These are phyloP conservation scores for Varanus komodoensis DNA, from an alignment of 2,113 vertebrate genomes.

Conservation along the genomic window DNA sequence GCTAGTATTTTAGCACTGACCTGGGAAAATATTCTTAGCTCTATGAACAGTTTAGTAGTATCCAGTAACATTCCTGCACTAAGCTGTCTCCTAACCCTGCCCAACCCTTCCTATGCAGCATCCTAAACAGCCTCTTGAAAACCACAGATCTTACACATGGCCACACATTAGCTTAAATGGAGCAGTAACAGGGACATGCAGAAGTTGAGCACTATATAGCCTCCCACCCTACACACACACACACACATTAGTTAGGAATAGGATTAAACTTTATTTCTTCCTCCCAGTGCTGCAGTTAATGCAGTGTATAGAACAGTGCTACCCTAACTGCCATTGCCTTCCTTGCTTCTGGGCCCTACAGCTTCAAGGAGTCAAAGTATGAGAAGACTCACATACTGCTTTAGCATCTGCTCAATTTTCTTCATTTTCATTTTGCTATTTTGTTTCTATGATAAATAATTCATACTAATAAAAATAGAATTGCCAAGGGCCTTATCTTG, in stretches of 20 bases:
- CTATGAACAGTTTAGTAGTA: neutral
- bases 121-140: neutral
- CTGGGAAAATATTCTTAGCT: neutral
- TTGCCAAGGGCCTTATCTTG: neutral
- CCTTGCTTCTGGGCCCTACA: neutral
- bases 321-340: neutral
- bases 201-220: neutral
- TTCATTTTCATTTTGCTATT: neutral
- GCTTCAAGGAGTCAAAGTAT: neutral
- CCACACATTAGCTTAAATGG: neutral
- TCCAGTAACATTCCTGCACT: neutral
- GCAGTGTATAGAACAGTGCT: neutral
- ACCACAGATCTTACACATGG: neutral
- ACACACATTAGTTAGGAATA: neutral
- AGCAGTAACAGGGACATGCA: no score
- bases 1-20: neutral
- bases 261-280: neutral
- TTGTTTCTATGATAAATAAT: conserved; percentile 12
- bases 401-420: neutral
- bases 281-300: neutral
- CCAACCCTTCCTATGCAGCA: neutral
- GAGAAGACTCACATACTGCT: neutral
- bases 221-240: no score
- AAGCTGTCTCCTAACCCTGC: neutral
- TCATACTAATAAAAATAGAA: conserved; percentile 8